Base-by-base conservation (phyloP, 2,113 vertebrate species). In the Cheirogaleus medius region DNA sequence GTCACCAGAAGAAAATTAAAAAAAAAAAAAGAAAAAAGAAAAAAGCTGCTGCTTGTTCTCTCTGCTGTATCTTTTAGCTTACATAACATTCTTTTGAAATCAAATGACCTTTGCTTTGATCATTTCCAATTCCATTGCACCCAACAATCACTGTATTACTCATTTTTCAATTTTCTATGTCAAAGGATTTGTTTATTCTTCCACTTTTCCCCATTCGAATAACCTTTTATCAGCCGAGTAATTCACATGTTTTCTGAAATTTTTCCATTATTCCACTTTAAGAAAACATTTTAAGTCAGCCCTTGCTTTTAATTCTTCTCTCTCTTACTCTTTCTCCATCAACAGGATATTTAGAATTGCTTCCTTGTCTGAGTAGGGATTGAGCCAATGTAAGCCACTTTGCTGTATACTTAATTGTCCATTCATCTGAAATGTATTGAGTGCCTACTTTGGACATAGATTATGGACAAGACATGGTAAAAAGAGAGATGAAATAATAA, bases 181-280 rank as follows among this genome's bases (percentile, higher is more conserved):
- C 52, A 73, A 95, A 86, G 32, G 20, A 73, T 89, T 86, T 88
- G 42, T 89, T 94, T 87, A 83, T 81, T 18, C 6, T 85, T 56
- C 15, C 90, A 80, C 32, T 73, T 74, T 39, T 15, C 20, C 37
- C 13, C 60, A 63, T 63, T 63, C 4, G 11, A 63, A 63, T 58
- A 76, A 66, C 27, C 37, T 87, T 80, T 77, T 74, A 91, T 78
- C 8, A 78, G 32, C 14, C 11, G 76, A 80, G 9, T 85, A 92
- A 91, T 78, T 96, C 85, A 86, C 44, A 89, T 25, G 18, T 87
- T 60, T 25, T 93, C 32, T 77, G 32, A 25, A 77, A 49, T n/a
- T 60, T 56, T 44, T 83, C 4, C 20, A 87, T 76, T 82, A 60
- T 82, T 74, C 81, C 14, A 80, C 73, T 91, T 47, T 29, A 44